Evolutionary conservation across 1,140 invertebrate genomes (phyloP), one percentile per base, ranked within the genome.

Genomic region (Acromyrmex charruanus): DNA sequence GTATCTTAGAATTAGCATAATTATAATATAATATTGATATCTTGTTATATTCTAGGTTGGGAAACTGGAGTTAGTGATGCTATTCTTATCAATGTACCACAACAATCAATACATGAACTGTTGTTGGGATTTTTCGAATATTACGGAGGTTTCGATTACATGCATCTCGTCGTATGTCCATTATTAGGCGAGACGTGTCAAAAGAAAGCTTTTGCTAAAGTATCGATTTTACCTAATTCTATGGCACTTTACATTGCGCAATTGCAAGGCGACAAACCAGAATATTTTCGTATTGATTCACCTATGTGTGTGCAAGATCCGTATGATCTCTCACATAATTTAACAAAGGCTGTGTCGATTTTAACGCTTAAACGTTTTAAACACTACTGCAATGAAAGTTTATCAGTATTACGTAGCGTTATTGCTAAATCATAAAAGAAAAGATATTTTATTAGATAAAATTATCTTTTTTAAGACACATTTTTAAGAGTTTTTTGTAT

Each of bases 241-340:
- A 90, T 92, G 89, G 53, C 49, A 39, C 44, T 10, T 12, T 92
- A 90, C 4, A 68, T 58, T 5, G 14, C 3, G 10, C 39, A 87
- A 49, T 25, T 90, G 7, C 16, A 7, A 65, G 61, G 94, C 0
- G 0, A 85, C 0, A 81, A 88, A 6, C 87, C 91, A 21, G 75
- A 93, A 86, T 85, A 65, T 51, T 87, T 96, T 18, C 89, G 93
- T 5, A 84, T 94, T 35, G 91, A 92, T n/a, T 93, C 92, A 9
- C 7, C 93, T 4, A 92, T 96, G 31, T 96, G 95, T 85, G 88
- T 96, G n/a, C 95, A 96, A 89, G 96, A 96, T 88, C 96, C 96
- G 0, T 95, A 96, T 77, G 94, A 95, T 82, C 93, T 95, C n/a
- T 91, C 93, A 39, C 93, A 94, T 77, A 96, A 96, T 88, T 89